phyloP scores from a whole-genome alignment of 2,113 vertebrate species.

The Centropus bengalensis region DNA sequence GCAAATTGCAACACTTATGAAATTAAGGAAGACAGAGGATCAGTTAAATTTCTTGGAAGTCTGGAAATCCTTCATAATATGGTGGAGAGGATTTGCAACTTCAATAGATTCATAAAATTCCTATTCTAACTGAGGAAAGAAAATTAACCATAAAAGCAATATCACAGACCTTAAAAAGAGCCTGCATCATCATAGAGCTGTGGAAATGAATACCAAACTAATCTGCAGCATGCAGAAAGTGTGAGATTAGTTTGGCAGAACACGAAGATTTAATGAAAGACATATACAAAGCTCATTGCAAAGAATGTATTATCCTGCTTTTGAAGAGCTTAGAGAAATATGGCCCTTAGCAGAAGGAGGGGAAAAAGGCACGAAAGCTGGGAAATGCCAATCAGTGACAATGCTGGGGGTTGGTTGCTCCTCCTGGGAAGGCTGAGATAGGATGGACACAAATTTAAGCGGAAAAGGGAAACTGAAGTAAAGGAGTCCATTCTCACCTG shows the following conservation, averaged over 20 bases:
- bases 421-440: neutral
- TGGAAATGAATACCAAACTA: constrained; percentile 3
- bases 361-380: neutral
- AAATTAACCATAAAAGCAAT: constrained; percentile 51
- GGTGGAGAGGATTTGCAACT: neutral
- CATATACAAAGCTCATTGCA: neutral
- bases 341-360: neutral
- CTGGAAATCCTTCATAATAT: neutral
- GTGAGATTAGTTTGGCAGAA: constrained; percentile 19
- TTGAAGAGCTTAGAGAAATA: constrained; percentile 3
- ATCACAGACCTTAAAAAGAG: constrained; percentile 27
- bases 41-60: neutral
- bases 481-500: neutral
- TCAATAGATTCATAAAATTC: constrained; percentile 2
- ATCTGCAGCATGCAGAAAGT: neutral
- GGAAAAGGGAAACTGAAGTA: neutral
- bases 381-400: neutral
- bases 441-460: neutral
- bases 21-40: neutral
- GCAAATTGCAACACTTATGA: neutral
- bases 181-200: neutral
- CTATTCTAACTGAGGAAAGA: neutral
- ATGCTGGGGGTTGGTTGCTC: neutral
- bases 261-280: constrained; percentile 54
- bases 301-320: neutral